phyloP scores from a whole-genome alignment of 2,113 vertebrate species.

The Cololabis saira region DNA sequence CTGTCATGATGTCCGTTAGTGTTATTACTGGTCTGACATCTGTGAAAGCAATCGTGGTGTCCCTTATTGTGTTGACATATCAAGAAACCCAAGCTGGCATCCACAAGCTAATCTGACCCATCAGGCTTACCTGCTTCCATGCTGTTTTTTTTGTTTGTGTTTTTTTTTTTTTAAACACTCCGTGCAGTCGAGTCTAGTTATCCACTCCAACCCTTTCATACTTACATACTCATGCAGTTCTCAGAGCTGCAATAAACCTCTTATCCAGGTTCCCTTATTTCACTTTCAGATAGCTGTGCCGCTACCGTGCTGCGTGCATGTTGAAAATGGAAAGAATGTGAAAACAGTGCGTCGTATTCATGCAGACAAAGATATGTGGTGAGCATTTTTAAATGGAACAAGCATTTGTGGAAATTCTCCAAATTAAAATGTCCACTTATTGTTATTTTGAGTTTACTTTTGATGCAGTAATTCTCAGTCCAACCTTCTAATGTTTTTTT shows the following conservation, averaged over 20 bases:
- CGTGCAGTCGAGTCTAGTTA: slow-evolving; percentile 20
- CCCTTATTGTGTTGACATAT: slow-evolving; percentile 55
- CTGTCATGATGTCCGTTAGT: slow-evolving; percentile 68
- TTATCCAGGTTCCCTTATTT: slow-evolving; percentile 4
- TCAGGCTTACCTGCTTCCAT: slow-evolving; percentile 51
- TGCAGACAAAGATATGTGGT: not conserved
- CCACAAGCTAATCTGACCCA: slow-evolving; percentile 70
- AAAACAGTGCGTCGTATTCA: not conserved
- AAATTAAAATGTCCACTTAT: not conserved
- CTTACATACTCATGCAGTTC: not conserved
- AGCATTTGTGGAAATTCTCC: not conserved
- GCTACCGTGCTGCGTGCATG: not conserved
- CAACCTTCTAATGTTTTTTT: not conserved
- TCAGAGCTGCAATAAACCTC: slow-evolving; percentile 14
- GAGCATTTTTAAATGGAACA: not conserved
- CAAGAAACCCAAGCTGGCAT: slow-evolving; percentile 62
- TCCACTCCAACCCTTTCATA: slow-evolving; percentile 22
- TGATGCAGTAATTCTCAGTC: not conserved
- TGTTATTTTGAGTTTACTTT: not conserved
- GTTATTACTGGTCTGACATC: slow-evolving; percentile 63
- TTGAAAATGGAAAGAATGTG: slow-evolving; percentile 1
- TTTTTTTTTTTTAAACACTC: slow-evolving; percentile 17
- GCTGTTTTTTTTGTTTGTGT: no score
- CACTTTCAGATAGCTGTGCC: slow-evolving; percentile 1
- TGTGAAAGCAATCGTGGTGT: slow-evolving; percentile 60